Conservation (phyloP, 35 echinoderm and acorn worm genomes). For the Hemicentrotus pulcherrimus region DNA sequence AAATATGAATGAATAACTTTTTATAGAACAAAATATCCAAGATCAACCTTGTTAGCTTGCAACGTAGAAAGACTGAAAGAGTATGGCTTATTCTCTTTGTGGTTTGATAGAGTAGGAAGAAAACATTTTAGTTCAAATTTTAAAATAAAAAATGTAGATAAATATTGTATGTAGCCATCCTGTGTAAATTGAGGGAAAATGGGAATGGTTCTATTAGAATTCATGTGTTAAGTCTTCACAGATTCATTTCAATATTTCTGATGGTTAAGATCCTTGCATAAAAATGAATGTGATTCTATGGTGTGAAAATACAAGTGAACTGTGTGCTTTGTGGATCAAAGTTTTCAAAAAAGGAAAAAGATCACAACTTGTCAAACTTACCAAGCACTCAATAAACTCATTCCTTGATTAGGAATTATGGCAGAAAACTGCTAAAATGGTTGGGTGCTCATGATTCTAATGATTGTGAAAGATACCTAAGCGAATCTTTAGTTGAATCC, state of each 20-base stretch:
- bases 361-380: not conserved
- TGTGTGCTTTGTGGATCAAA: not conserved
- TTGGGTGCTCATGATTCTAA: slow-evolving; percentile 9
- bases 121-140: too few relatives aligned
- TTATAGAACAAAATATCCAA: not conserved
- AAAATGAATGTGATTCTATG: not conserved
- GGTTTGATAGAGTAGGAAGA: too few relatives aligned
- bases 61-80: too few relatives aligned
- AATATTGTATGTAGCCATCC: not conserved
- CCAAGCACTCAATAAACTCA: not conserved
- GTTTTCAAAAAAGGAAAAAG: not conserved
- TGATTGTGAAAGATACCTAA: not conserved
- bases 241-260: not conserved
- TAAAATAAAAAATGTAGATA: too few relatives aligned
- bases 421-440: slow-evolving; percentile 2
- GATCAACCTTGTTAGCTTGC: not conserved
- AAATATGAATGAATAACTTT: not conserved
- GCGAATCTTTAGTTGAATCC: not conserved
- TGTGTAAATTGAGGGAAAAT: not conserved
- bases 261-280: not conserved
- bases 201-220: not conserved
- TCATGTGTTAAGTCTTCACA: not conserved
- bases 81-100: too few relatives aligned
- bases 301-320: slow-evolving; percentile 11
- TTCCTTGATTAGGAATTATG: not conserved